These are phyloP conservation scores for Ceratina japonica DNA, from an alignment of 1,140 invertebrate genomes.

Conservation along the genomic window DNA sequence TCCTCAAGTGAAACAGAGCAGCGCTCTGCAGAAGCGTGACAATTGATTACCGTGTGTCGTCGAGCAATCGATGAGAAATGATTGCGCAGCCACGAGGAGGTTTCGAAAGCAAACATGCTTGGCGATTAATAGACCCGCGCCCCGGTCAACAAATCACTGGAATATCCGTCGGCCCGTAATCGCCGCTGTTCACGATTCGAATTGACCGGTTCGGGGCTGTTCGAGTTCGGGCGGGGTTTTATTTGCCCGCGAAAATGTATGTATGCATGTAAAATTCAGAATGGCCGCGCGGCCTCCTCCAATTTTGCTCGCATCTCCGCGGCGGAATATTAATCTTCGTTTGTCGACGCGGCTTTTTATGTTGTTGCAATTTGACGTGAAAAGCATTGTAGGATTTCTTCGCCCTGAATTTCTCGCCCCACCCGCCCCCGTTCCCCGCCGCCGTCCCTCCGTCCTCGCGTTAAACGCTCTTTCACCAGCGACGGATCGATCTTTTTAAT, in stretches of 20 bases:
- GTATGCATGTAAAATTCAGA: neutral
- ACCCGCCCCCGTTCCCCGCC: neutral
- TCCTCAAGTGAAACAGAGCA: no score
- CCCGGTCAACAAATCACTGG: neutral
- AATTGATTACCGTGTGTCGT: neutral
- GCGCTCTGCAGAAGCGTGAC: neutral
- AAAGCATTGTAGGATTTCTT: constrained; percentile 6
- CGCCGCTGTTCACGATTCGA: neutral
- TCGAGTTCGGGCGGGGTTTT: neutral
- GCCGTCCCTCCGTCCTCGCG: neutral
- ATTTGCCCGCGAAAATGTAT: neutral
- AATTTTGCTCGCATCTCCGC: neutral
- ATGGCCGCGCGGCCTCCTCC: no score
- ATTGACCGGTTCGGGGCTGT: neutral
- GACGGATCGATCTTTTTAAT: neutral
- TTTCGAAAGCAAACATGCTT: constrained; percentile 8
- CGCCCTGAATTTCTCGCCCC: constrained; percentile 2
- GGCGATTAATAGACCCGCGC: neutral
- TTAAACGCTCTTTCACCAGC: neutral
- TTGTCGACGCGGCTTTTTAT: neutral
- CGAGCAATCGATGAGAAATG: constrained; percentile 8
- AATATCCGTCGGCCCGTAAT: neutral
- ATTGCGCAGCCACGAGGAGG: neutral
- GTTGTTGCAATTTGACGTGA: neutral
- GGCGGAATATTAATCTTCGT: constrained; percentile 22